A percentile compares a stretch with the other conserved stretches of the same genome.
Evolutionary conservation across 2,888 invertebrate genomes (phyloP).

Genomic region (Cryptus armator): DNA sequence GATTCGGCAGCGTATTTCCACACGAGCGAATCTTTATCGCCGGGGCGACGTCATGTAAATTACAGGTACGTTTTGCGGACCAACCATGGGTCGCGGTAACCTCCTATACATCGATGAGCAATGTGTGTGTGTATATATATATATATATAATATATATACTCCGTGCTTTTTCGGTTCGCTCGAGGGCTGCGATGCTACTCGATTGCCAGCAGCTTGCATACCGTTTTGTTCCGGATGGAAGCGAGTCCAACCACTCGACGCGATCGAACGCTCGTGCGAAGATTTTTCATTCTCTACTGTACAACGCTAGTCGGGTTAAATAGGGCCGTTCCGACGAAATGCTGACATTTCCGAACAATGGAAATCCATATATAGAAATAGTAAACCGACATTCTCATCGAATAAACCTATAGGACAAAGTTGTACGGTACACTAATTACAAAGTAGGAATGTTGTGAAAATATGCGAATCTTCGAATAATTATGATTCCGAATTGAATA

Average conservation of each 20-base stretch:
- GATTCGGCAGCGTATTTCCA: slow-evolving; percentile 11
- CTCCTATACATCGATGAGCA: not conserved
- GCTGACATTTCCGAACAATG: not conserved
- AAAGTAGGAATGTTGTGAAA: too few species aligned
- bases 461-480: too few species aligned
- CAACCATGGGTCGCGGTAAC: not conserved
- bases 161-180: slow-evolving; percentile 26
- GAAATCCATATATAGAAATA: not conserved
- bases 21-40: slow-evolving; percentile 17
- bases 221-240: slow-evolving; percentile 7
- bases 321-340: not conserved
- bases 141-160: too few species aligned
- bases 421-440: too few species aligned
- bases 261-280: not conserved
- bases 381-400: not conserved
- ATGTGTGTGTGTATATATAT: not conserved
- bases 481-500: too few species aligned
- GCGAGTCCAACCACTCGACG: not conserved
- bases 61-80: slow-evolving; percentile 1
- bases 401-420: too few species aligned
- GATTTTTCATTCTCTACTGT: slow-evolving; percentile 18
- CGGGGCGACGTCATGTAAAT: slow-evolving; percentile 23
- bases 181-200: not conserved
- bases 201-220: slow-evolving; percentile 25
- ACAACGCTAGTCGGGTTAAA: not conserved